Evolutionary conservation across 1,140 invertebrate genomes (phyloP), one percentile per base, ranked within the genome.

Genomic region (Phymorhynchus buccinoides): DNA sequence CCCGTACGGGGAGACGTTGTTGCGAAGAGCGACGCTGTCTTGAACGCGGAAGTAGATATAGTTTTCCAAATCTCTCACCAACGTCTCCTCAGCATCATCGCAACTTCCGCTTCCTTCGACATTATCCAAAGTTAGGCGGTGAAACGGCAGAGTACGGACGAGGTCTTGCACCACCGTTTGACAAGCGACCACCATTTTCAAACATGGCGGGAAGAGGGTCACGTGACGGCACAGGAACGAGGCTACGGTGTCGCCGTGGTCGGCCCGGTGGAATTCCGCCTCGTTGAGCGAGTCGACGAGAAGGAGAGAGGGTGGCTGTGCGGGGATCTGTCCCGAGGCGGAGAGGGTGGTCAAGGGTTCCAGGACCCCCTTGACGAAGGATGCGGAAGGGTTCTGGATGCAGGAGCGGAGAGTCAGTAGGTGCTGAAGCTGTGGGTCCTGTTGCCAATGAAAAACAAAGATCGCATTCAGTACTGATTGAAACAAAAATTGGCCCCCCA

Each of bases 231-330:
- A 95, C 27, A 99, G 93, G 92, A 99, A 99, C 1, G 96, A 96
- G 1, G 97, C 96, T 73, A 99, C 96, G 0, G 97, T 98, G 90
- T 98, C 96, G 0, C 97, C 97, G 90, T 97, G 96, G 92, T 98
- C 97, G 0, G 97, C 97, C 89, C 97, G 91, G 93, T 98, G 97
- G 91, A 98, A 98, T 91, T 99, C 98, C 0, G 98, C 97, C 92
- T 99, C 97, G 91, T 98, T 98, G 27, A 99, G 93, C 0, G 96
- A 97, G 93, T 99, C 98, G 44, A 99, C 95, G 18, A 99, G 93
- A 71, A 99, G 96, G 1, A 98, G 94, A 18, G 44, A 48, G 44
- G 44, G 44, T 6, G 44, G 18, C 91, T 95, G 92, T 35, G 91
- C 91, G n/a, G 95, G 94, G 80, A 97, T 96, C 91, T 96, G 96